Evolutionary conservation across 2,797 vertebrate genomes (phyloP).

Genomic region (Momotus momota): DNA sequence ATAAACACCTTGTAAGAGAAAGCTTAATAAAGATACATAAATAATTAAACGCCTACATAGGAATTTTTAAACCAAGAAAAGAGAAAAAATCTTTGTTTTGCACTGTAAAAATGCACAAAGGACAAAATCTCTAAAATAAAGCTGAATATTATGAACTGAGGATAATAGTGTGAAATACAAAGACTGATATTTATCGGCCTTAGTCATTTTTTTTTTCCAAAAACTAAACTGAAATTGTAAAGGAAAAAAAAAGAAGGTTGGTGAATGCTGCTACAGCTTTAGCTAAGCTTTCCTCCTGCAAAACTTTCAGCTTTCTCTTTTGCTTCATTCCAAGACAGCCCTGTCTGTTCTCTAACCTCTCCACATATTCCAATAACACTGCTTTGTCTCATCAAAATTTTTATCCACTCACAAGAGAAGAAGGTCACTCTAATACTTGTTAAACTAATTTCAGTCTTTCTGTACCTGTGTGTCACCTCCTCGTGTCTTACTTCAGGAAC

Average conservation of each 20-base stretch:
- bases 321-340: neutral
- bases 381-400: neutral
- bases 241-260: neutral
- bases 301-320: neutral
- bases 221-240: neutral
- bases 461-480: neutral
- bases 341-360: neutral
- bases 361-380: neutral
- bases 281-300: neutral
- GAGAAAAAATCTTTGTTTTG: neutral
- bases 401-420: neutral
- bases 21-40: conserved; percentile 37
- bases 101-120: neutral
- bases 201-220: neutral
- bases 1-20: conserved; percentile 8
- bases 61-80: conserved; percentile 3
- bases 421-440: neutral
- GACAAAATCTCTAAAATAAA: neutral
- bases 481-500: neutral
- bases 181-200: neutral
- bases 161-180: neutral
- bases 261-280: neutral
- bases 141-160: neutral
- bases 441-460: neutral
- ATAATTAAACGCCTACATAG: conserved; percentile 31